phyloP scores from a whole-genome alignment of 2,888 invertebrate species.

The Cerastis rubricosa region DNA sequence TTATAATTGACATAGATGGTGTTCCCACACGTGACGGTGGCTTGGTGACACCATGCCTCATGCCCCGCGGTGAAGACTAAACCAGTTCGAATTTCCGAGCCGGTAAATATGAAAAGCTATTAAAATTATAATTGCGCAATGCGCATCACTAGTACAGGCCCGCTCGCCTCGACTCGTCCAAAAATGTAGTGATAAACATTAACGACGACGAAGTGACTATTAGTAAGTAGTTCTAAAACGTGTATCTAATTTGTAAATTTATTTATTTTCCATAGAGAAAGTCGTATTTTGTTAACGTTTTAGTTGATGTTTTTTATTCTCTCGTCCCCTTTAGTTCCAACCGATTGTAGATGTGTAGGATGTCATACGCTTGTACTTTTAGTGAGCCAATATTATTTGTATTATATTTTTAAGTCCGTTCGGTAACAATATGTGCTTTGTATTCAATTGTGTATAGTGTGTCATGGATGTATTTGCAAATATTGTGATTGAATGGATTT shows the following conservation, averaged over 20 bases:
- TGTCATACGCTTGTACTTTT: constrained; percentile 90
- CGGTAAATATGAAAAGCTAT: constrained; percentile 54
- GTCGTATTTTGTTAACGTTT: constrained; percentile 91
- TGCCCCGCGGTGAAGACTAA: constrained; percentile 60
- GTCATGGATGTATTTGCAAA: constrained; percentile 78
- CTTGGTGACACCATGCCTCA: constrained; percentile 54
- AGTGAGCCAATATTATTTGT: constrained; percentile 88
- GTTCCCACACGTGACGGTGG: constrained; percentile 59
- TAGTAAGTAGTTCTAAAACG: constrained; percentile 87
- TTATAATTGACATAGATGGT: constrained; percentile 55
- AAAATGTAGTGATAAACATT: constrained; percentile 85
- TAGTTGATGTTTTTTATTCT: constrained; percentile 90
- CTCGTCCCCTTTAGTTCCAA: constrained; percentile 87
- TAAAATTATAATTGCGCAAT: constrained; percentile 62
- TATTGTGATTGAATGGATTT: constrained; percentile 84
- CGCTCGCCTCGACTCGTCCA: constrained; percentile 78
- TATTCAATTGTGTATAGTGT: constrained; percentile 80
- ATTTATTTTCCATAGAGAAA: constrained; percentile 91
- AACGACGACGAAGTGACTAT: constrained; percentile 87
- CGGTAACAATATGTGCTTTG: constrained; percentile 82
- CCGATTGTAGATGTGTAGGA: constrained; percentile 89
- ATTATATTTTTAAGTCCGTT: constrained; percentile 85
- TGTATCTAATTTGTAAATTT: constrained; percentile 91
- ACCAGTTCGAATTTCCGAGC: constrained; percentile 64
- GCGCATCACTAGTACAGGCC: constrained; percentile 64